phyloP scores from a whole-genome alignment of 1,140 invertebrate species.

The Dryas iulia region DNA sequence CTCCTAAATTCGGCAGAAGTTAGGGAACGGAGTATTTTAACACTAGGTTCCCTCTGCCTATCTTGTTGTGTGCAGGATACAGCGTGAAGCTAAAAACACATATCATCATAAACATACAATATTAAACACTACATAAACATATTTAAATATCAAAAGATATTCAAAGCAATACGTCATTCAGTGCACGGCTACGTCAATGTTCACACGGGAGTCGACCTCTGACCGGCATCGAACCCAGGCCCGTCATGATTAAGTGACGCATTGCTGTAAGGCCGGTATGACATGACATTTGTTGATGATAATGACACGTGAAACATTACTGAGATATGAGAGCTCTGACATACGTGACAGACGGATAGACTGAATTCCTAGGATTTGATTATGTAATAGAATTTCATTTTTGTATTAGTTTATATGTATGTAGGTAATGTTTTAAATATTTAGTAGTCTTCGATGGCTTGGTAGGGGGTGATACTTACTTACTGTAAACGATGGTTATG shows the following conservation, averaged over 20 bases:
- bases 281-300: slow-evolving; percentile 42
- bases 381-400: neutral
- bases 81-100: too few species aligned
- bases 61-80: too few species aligned
- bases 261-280: slow-evolving; percentile 33
- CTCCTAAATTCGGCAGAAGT: too few species aligned
- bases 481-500: too few species aligned
- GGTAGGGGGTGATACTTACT: too few species aligned
- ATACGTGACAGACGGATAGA: neutral
- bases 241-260: slow-evolving; percentile 40
- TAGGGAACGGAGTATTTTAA: too few species aligned
- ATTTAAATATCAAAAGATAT: neutral
- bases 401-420: neutral
- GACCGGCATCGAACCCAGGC: slow-evolving; percentile 35
- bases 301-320: slow-evolving; percentile 37
- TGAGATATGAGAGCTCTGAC: neutral
- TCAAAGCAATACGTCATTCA: slow-evolving; percentile 25
- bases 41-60: too few species aligned
- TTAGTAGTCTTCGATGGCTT: too few species aligned
- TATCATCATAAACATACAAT: neutral
- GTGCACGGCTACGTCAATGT: slow-evolving; percentile 26
- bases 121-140: neutral
- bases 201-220: slow-evolving; percentile 50
- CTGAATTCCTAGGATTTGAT: neutral
- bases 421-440: too few species aligned